Evolutionary conservation across 2,113 vertebrate genomes (phyloP), one percentile per base, ranked within the genome.

Genomic region (Eublepharis macularius): DNA sequence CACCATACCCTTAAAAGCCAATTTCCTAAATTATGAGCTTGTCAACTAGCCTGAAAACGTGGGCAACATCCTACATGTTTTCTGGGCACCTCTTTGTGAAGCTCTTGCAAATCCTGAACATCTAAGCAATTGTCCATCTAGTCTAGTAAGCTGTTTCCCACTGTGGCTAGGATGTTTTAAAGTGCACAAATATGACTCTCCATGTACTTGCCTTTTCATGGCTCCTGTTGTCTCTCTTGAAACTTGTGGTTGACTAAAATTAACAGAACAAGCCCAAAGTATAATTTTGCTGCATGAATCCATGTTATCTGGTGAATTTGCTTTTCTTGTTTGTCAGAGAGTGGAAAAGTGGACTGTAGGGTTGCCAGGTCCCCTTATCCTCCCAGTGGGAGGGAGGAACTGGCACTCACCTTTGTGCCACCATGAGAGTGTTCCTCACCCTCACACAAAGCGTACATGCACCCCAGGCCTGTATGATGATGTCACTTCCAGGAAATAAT

Each of bases 311-410:
- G 29, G n/a, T 60, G 21, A 47, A 43, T 70, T 24, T 74, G 17
- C 60, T 39, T 76, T 51, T n/a, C 49, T 91, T 78, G 11, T 89
- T 84, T 32, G 76, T 72, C 65, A 57, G 9, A 51, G 74, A 57
- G 36, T 49, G 39, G 24, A 32, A 16, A 54, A 72, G 65, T 70
- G 49, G 63, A 29, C n/a, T n/a, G n/a, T n/a, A n/a, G n/a, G n/a
- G n/a, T n/a, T n/a, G n/a, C n/a, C n/a, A n/a, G n/a, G n/a, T n/a
- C n/a, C n/a, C n/a, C n/a, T n/a, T n/a, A n/a, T n/a, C n/a, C n/a
- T n/a, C n/a, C n/a, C n/a, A n/a, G n/a, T n/a, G n/a, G n/a, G n/a
- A n/a, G n/a, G n/a, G n/a, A n/a, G n/a, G n/a, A n/a, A n/a, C n/a
- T n/a, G n/a, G n/a, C n/a, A n/a, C n/a, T n/a, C n/a, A n/a, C n/a